Evolutionary conservation across 2,888 invertebrate genomes (phyloP), one percentile per base, ranked within the genome.

Genomic region (Herminia tarsipennalis): DNA sequence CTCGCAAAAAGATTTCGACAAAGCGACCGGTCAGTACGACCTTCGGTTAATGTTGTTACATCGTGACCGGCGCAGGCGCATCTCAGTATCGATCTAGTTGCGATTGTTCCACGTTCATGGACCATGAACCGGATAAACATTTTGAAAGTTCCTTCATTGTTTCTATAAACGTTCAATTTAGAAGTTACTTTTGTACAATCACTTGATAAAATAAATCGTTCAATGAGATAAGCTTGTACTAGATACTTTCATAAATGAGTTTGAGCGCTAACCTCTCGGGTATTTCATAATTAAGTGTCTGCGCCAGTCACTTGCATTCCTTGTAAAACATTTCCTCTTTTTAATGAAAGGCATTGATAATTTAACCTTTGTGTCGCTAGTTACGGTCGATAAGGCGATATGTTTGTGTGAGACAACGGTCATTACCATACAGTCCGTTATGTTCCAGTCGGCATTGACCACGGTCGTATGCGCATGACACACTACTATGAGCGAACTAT

Each of bases 371-470:
- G 62, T 69, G 50, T 60, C 55, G 42, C 73, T 71, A 71, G 77
- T 76, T 73, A 76, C 61, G 56, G 56, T 60, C 46, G 52, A 49
- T 65, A 66, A 51, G 33, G 45, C 46, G 46, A 56, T 52, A 55
- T 52, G 45, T 56, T 46, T 66, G 63, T 58, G 52, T 68, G 59
- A 64, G 68, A 73, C 67, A 76, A 72, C 71, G 71, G 73, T 78
- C 74, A 83, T 83, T 84, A 81, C 66, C 83, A 84, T 86, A 79
- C 66, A 68, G 56, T 62, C 76, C 69, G 74, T 79, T 76, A 76
- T 71, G 59, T 65, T 72, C 71, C 61, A 47, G 73, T 54, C 71
- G 78, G 70, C 82, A 86, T 82, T 86, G 82, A 81, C 76, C 81
- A 82, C 79, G 80, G 83, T 72, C 75, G 63, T 66, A 62, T 32